A percentile compares a stretch with the other conserved stretches of the same genome.
Conservation (phyloP, 2,113 vertebrate genomes). For the Turdus rufiventris region DNA sequence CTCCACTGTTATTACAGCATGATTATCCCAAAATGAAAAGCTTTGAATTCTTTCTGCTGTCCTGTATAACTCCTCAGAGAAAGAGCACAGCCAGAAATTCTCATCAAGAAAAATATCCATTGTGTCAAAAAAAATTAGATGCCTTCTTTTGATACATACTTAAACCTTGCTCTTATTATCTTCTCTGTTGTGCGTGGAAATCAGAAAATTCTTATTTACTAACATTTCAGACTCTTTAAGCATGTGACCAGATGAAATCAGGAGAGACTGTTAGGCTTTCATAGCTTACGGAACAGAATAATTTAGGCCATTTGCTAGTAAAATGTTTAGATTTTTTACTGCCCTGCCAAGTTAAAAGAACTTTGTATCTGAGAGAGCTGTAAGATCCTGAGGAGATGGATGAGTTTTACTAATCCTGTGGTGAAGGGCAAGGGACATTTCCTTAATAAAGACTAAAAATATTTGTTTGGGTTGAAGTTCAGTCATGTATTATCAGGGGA, state of each 20-base stretch:
- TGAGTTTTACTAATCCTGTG: not conserved
- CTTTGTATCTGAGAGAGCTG: not conserved
- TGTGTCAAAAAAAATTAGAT: not conserved
- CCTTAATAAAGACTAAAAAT: not conserved
- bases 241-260: not conserved
- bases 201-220: not conserved
- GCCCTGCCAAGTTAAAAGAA: not conserved
- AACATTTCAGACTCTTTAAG: not conserved
- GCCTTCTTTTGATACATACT: not conserved
- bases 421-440: not conserved
- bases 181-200: not conserved
- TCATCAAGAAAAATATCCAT: not conserved
- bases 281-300: not conserved
- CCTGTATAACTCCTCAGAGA: not conserved
- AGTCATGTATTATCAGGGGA: not conserved
- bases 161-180: not conserved
- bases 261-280: not conserved
- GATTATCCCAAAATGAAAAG: not conserved
- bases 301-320: not conserved
- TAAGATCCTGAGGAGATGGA: not conserved
- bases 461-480: not conserved
- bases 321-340: not conserved
- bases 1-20: not conserved
- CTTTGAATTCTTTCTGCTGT: not conserved
- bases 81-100: not conserved